Base-by-base conservation (phyloP, 2,113 vertebrate genomes). In the Heterochromis multidens region DNA sequence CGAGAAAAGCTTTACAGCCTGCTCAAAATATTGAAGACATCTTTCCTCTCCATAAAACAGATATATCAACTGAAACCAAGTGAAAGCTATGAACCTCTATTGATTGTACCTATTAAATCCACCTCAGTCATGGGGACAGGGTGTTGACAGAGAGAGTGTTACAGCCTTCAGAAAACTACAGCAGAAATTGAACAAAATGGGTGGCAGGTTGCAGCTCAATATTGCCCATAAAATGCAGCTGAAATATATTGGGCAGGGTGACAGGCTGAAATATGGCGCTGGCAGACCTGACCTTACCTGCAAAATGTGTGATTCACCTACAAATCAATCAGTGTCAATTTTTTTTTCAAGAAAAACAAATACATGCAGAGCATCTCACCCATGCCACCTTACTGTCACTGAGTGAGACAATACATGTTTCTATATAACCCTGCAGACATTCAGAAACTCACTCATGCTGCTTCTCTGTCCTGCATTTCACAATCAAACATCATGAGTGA, bases 31-130 rank as follows among this genome's bases (percentile, higher is more conserved):
- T 23, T 74, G 43, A 77, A 65, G 83, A 81, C 58, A 46, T 83
- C 65, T 88, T 72, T 43, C 3, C 78, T 57, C 46, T 52, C 61
- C 62, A 78, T 87, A 70, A 90, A 91, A 83, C 59, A 81, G 27
- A 90, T 81, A 35, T 61, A 81, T 82, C 82, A 88, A 85, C 25
- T 88, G 63, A 90, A 91, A 80, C 63, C 74, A 81, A 78, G 21
- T 85, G 83, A 86, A 81, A 84, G 79, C 74, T 81, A 77, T 83
- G 72, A 72, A 60, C 35, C 19, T 88, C 43, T 84, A 86, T 89
- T 88, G 88, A 93, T 81, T 83, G 67, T 1, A 63, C 8, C 65
- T 54, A 82, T 82, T 92, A 88, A 89, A 89, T 86, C 29, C 80
- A 61, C 79, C 67, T 70, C 46, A 80, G 82, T 87, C 84, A 89